Percentiles rank a stretch among this genome's conserved stretches.
Conservation (phyloP, 2,888 invertebrate species). For the Pyrocoelia pectoralis region DNA sequence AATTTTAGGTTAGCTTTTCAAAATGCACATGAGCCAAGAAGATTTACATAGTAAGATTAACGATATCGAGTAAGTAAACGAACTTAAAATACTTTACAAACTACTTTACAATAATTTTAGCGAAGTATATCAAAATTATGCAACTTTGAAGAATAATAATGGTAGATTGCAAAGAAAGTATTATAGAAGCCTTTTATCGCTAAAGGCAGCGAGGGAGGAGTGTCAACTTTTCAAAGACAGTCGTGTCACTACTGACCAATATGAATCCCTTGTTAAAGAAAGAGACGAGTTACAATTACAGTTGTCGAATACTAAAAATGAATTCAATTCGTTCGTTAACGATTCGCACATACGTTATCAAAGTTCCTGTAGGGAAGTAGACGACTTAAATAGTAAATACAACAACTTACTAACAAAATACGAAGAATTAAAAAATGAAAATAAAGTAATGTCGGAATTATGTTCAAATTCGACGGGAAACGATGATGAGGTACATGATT, state of each 20-base stretch:
- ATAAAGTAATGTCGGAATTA: not conserved
- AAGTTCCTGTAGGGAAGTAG: not conserved
- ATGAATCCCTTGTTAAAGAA: not conserved
- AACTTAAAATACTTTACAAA: no score
- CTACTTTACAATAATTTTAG: not conserved
- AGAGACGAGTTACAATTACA: not conserved
- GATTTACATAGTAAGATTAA: not conserved
- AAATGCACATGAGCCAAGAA: not conserved
- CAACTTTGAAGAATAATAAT: not conserved
- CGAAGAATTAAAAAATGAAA: not conserved
- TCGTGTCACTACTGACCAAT: not conserved
- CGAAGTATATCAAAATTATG: not conserved
- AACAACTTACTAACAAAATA: not conserved
- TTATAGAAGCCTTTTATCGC: not conserved
- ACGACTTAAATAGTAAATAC: not conserved
- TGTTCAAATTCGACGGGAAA: no score
- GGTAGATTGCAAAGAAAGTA: not conserved
- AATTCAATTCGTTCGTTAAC: not conserved
- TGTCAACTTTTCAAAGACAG: not conserved
- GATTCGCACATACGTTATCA: not conserved
- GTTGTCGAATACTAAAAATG: not conserved
- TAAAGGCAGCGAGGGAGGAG: not conserved
- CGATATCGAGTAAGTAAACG: not conserved
- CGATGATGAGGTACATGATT: no score
- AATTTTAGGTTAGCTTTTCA: no score